Base-by-base conservation (phyloP, 2,888 invertebrate genomes). In the Herminia tarsipennalis region DNA sequence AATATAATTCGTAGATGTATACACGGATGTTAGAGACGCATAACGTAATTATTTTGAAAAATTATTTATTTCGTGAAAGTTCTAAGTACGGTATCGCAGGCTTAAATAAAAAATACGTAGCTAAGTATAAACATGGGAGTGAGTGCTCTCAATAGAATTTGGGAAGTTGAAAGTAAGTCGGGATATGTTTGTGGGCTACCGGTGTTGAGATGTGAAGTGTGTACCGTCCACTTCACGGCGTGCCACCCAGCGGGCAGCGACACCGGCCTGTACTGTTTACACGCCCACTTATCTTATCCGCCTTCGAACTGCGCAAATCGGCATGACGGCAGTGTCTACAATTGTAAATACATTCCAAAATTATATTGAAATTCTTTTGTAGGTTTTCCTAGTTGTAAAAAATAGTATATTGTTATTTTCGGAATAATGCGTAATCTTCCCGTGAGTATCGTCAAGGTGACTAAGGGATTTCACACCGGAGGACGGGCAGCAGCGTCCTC, bases 121-220 rank as follows among this genome's bases (percentile, higher is more conserved):
- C 29, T 42, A 42, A 29, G 25, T 17, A 28, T 35, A 56, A 63
- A 52, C 65, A 66, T 18, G 14, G 56, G 61, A 62, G 61, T 55
- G 61, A 71, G 76, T 67, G 72, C 57, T 66, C 76, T 78, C 70
- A 59, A 76, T 70, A 74, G 76, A 83, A 78, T 83, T 80, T 77
- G 74, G 75, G 76, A 73, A 76, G 80, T 78, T 76, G 73, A 76
- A 81, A 79, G 76, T 76, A 78, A 78, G 77, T 78, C 75, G 78
- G 76, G 71, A 76, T 80, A 77, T 86, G 83, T 88, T 87, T 88
- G 81, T 78, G 61, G 72, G 86, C 88, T 88, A 89, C 90, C 83
- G 88, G 89, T 87, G 86, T 87, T 86, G 76, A 70, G 52, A 40
- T 43, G 55, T 68, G 53, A 59, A 82, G 83, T 90, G 89, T 90